Conservation (phyloP, 2,113 vertebrate genomes). For the Rhizomys pruinosus region DNA sequence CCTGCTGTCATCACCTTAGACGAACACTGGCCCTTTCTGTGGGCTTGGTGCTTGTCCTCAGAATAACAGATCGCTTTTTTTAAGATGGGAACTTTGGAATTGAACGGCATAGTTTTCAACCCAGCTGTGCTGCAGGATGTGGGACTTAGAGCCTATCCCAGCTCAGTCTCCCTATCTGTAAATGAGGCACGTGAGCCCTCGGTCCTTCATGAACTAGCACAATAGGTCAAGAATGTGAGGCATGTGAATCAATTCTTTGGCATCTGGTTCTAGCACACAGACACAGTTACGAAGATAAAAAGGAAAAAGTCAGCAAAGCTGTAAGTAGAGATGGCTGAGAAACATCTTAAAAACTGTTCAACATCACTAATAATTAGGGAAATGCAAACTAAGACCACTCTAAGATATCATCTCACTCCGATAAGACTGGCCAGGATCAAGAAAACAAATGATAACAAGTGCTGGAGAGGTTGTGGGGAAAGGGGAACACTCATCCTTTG, state of each 20-base stretch:
- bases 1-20: background rate
- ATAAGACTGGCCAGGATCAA: too few relatives aligned
- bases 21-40: accelerated
- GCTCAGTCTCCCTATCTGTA: background rate
- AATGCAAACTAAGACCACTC: too few relatives aligned
- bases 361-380: too few relatives aligned
- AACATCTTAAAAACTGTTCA: too few relatives aligned
- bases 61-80: background rate
- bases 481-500: too few relatives aligned
- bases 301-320: background rate
- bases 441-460: too few relatives aligned
- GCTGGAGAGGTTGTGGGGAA: too few relatives aligned
- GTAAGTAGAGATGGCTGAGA: too few relatives aligned
- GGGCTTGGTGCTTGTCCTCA: background rate
- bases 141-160: too few relatives aligned
- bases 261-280: background rate
- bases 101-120: background rate
- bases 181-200: background rate
- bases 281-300: background rate
- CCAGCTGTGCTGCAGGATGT: background rate
- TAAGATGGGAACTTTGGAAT: background rate
- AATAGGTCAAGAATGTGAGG: background rate
- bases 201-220: background rate
- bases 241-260: too few relatives aligned
- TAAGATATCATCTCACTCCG: too few relatives aligned